Evolutionary conservation across 64 coral and sea anemone species (phyloP).

Genomic region (Montipora foliosa): DNA sequence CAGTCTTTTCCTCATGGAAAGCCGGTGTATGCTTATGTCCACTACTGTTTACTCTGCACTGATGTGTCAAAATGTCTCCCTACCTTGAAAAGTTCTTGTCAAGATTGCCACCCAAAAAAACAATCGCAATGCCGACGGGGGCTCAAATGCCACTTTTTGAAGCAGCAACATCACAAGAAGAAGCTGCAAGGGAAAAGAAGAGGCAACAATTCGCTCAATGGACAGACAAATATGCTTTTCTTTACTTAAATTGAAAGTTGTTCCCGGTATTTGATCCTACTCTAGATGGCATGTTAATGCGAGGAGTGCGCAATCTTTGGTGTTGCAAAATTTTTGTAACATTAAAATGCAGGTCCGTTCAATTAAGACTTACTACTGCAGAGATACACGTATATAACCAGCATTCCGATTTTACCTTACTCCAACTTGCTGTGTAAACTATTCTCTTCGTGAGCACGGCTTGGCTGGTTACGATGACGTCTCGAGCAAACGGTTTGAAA

Average conservation of each 20-base stretch:
- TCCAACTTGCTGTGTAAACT: background rate
- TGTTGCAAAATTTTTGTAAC: too few relatives aligned
- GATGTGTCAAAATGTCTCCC: background rate
- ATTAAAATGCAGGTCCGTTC: background rate
- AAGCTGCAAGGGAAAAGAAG: background rate
- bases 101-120: background rate
- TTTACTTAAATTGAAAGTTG: background rate
- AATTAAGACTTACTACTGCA: background rate
- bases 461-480: too few relatives aligned
- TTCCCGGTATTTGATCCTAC: background rate
- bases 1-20: too few relatives aligned
- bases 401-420: background rate
- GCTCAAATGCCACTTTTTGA: background rate
- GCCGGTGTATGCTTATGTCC: too few relatives aligned
- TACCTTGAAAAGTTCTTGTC: slow-evolving; percentile 6
- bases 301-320: too few relatives aligned
- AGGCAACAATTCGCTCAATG: background rate
- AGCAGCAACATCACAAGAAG: background rate
- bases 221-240: background rate
- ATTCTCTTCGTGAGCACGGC: too few relatives aligned
- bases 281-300: background rate
- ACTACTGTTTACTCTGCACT: too few relatives aligned
- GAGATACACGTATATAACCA: background rate
- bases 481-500: background rate
- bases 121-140: background rate